phyloP scores from a whole-genome alignment of 2,797 vertebrate genomes.

The Notamacropus eugenii region DNA sequence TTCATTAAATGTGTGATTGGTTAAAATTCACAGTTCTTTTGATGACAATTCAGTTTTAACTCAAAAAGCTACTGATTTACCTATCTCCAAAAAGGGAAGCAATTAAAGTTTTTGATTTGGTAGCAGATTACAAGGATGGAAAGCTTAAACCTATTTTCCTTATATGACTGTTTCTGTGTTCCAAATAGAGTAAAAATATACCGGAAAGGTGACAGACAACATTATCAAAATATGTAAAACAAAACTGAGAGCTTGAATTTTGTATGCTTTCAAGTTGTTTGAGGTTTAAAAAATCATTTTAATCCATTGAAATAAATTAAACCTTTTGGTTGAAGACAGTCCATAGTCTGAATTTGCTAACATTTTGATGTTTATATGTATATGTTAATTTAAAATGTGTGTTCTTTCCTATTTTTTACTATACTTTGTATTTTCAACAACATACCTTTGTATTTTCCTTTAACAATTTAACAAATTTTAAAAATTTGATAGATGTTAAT shows the following conservation, averaged over 20 bases:
- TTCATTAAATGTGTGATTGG: slow-evolving; percentile 36
- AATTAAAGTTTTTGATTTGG: slow-evolving; percentile 42
- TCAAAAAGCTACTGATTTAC: not conserved
- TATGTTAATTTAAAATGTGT: not conserved
- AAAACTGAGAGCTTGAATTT: not conserved
- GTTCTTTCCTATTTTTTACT: not conserved
- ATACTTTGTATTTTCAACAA: not conserved
- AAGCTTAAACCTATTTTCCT: not conserved
- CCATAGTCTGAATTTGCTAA: not conserved
- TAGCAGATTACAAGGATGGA: slow-evolving; percentile 11
- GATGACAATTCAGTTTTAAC: not conserved
- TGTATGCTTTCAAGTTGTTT: slow-evolving; percentile 39
- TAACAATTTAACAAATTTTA: not conserved
- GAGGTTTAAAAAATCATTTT: slow-evolving; percentile 2
- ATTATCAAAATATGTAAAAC: slow-evolving; percentile 31
- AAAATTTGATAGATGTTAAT: slow-evolving; percentile 92
- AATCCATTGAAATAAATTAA: not conserved
- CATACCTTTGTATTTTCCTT: not conserved
- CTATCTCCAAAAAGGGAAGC: slow-evolving; percentile 33
- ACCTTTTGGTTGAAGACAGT: not conserved
- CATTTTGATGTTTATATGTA: not conserved
- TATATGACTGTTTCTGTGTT: slow-evolving; percentile 9
- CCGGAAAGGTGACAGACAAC: not conserved
- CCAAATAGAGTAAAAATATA: not conserved
- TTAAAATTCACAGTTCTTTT: slow-evolving; percentile 28